Evolutionary conservation across 2,797 vertebrate species (phyloP), one percentile per base, ranked within the genome.

Genomic region (Macropodus opercularis): DNA sequence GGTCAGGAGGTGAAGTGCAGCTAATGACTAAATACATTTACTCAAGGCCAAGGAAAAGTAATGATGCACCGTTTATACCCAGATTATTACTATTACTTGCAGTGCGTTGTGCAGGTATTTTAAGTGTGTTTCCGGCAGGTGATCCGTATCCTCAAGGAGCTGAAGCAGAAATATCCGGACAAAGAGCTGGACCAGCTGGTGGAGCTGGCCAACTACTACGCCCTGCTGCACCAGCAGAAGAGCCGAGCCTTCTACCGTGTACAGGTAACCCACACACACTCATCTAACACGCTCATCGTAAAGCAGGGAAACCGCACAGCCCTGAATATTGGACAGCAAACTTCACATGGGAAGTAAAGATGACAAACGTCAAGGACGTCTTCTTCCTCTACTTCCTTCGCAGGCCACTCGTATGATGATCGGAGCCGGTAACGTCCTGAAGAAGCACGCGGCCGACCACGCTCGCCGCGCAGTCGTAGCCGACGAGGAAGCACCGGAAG

Each of bases 241-340:
- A 98, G 97, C 92, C 93, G 91, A 0, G 97, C 96, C 3, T 98
- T 98, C 82, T 98, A 98, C 89, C 97, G 97, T 71, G 95, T 98
- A 26, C 89, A 91, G 87, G 87, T 89, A 24, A 66, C 56, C 50
- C 55, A 39, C 60, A 59, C n/a, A n/a, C n/a, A n/a, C n/a, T n/a
- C n/a, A n/a, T n/a, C n/a, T n/a, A n/a, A n/a, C n/a, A n/a, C n/a
- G n/a, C n/a, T 34, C 11, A 15, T 12, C 0, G 31, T 49, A n/a
- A 21, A 23, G 8, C 9, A 24, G 3, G n/a, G n/a, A n/a, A n/a
- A n/a, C n/a, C n/a, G n/a, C n/a, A n/a, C n/a, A n/a, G n/a, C n/a
- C n/a, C n/a, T n/a, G n/a, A n/a, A n/a, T n/a, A n/a, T n/a, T n/a
- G n/a, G n/a, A n/a, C n/a, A n/a, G n/a, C n/a, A n/a, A n/a, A n/a